These are phyloP conservation scores for Hetaerina americana DNA, from an alignment of 1,140 invertebrate genomes.

Conservation along the genomic window DNA sequence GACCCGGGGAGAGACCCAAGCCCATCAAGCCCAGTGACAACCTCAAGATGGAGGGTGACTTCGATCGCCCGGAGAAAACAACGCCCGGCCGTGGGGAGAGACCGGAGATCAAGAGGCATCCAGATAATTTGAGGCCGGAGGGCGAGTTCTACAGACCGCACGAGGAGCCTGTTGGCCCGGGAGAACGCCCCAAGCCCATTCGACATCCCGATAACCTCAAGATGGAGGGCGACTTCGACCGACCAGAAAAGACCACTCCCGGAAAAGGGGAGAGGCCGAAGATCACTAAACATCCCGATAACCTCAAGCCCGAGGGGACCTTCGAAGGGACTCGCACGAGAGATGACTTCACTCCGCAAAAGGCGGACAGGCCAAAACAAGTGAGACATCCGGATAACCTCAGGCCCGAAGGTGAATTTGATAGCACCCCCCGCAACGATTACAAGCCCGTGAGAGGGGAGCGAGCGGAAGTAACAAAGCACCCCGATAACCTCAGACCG, in stretches of 20 bases:
- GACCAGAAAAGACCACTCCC: conserved; percentile 9
- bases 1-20: conserved; percentile 22
- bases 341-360: neutral
- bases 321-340: conserved; percentile 16
- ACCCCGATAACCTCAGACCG: conserved; percentile 41
- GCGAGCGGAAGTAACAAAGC: conserved; percentile 17
- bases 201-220: conserved; percentile 26
- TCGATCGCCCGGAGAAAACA: conserved; percentile 39
- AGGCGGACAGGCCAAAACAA: conserved; percentile 32
- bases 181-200: conserved; percentile 37
- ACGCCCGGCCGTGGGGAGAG: conserved; percentile 28
- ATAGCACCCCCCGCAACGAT: conserved; percentile 19
- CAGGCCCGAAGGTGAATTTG: conserved; percentile 18
- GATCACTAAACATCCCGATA: conserved; percentile 27
- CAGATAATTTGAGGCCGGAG: conserved; percentile 37
- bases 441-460: conserved; percentile 18
- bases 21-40: conserved; percentile 30
- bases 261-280: conserved; percentile 20
- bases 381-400: conserved; percentile 19
- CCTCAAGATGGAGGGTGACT: conserved; percentile 33
- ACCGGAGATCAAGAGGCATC: conserved; percentile 28
- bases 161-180: conserved; percentile 28
- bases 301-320: conserved; percentile 18
- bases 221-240: conserved; percentile 30
- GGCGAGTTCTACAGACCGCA: conserved; percentile 29